phyloP scores from a whole-genome alignment of 2,797 vertebrate species.

The Tenualosa thibaudeaui region DNA sequence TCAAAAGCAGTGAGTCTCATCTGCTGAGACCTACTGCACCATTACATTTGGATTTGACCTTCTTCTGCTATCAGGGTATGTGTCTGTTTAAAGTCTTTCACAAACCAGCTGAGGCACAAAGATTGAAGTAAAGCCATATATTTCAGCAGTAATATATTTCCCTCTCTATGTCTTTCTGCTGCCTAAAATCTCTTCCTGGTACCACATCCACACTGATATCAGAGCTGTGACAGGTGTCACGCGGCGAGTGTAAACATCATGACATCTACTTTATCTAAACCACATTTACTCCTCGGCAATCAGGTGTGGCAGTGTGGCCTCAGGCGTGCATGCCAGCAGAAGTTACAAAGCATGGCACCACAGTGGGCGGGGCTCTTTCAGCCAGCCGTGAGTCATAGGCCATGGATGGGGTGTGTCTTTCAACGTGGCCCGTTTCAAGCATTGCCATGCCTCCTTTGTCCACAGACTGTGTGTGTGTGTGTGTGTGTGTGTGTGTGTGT shows the following conservation, averaged over 20 bases:
- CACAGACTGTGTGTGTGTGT: neutral
- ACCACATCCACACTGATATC: neutral
- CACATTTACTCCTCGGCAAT: neutral
- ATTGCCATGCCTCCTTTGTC: neutral
- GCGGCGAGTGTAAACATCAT: neutral
- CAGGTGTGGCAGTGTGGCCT: neutral
- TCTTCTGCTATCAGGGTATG: neutral
- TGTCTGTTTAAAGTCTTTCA: neutral
- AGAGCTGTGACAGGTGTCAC: neutral
- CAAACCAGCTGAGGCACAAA: neutral
- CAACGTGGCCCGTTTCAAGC: neutral
- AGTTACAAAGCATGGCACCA: neutral
- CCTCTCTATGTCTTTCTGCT: neutral
- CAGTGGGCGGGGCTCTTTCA: neutral
- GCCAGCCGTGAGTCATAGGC: neutral
- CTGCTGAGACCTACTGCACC: too few species aligned
- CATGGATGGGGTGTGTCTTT: neutral
- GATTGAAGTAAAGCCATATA: neutral
- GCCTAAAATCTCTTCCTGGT: neutral
- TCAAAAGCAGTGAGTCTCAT: too few species aligned
- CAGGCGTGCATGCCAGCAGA: neutral
- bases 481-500: neutral
- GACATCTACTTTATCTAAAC: conserved; percentile 3
- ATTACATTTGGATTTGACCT: neutral
- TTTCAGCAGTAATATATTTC: neutral